Base-by-base conservation (phyloP, 1,140 invertebrate genomes). In the Dendroctonus ponderosae region DNA sequence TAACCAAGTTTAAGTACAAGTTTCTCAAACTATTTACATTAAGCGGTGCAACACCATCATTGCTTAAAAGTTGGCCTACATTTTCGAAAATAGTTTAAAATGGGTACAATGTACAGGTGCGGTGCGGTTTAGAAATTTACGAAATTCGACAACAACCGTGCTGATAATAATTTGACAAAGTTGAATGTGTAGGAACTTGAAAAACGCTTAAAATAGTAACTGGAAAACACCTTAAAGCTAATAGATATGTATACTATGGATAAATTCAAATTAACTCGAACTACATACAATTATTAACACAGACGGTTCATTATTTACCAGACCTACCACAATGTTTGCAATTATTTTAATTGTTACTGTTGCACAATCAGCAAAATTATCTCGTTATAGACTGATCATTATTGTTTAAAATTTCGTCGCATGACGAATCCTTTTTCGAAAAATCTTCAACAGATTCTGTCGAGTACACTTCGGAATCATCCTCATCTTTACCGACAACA, bases 381-480 rank as follows among this genome's bases (percentile, higher is more conserved):
- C 48, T 62, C 38, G 14, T 60, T n/a, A 57, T 14, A 49, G 58
- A 14, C 26, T 60, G 58, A 40, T 60, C 58, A 37, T 60, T 60
- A 60, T 60, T 60, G 49, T 60, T 60, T 38, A 60, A 14, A n/a
- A 12, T 12, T 42, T 49, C 43, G 37, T 49, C 58, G 6, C 0
- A 14, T 15, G 42, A 5, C 12, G 56, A n/a, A 44, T 56, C 53
- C 39, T 56, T 56, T 41, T 41, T 56, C 11, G 38, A 5, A 5
- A 56, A 56, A 41, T 56, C 53, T 11, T 56, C 53, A 40, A n/a
- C 7, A 6, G 15, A 63, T n/a, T 71, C 71, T 11, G 81, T 79
- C 51, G 80, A 81, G 46, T 78, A 79, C 11, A 65, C 68, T 66
- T 82, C 82, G 12, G 80, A 80, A 37, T 83, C 82, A 40, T 83